A percentile compares a stretch with the other conserved stretches of the same genome.
Conservation (phyloP, 2,888 invertebrate species). For the Campopleginae sp. region DNA sequence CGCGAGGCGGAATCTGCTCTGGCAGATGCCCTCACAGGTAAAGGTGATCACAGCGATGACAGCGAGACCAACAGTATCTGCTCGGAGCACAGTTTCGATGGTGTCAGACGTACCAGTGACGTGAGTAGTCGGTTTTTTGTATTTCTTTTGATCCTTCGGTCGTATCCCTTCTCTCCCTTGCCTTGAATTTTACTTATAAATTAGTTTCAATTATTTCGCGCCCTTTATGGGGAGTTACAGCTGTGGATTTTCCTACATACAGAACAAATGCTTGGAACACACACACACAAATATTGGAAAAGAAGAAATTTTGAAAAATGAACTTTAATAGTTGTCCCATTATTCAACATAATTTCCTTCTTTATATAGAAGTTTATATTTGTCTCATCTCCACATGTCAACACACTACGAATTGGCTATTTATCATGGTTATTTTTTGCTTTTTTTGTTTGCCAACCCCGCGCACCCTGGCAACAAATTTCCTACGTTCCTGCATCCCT, state of each 20-base stretch:
- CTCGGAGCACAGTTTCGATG: conserved; percentile 95
- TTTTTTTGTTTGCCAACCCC: conserved; percentile 83
- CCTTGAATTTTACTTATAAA: neutral
- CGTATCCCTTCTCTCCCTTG: neutral
- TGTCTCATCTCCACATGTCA: neutral
- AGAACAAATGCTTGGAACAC: neutral
- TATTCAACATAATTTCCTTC: neutral
- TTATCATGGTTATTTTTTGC: conserved; percentile 64
- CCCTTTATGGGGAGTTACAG: neutral
- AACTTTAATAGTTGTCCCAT: neutral
- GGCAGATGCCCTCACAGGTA: conserved; percentile 88
- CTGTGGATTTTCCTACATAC: neutral
- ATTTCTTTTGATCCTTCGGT: neutral
- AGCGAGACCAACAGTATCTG: conserved; percentile 98
- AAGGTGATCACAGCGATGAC: conserved; percentile 91
- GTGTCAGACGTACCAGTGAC: conserved; percentile 91
- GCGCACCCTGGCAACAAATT: neutral
- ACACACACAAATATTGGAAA: neutral
- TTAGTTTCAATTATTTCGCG: neutral
- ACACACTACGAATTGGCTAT: conserved; percentile 52
- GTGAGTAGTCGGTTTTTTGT: conserved; percentile 85
- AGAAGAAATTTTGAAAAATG: neutral
- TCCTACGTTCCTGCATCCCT: conserved; percentile 80
- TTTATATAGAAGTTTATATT: neutral
- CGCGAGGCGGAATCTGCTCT: conserved; percentile 94